Percentiles rank a stretch among this genome's conserved stretches.
Conservation (phyloP, 1,140 invertebrate species). For the Araneus ventricosus region DNA sequence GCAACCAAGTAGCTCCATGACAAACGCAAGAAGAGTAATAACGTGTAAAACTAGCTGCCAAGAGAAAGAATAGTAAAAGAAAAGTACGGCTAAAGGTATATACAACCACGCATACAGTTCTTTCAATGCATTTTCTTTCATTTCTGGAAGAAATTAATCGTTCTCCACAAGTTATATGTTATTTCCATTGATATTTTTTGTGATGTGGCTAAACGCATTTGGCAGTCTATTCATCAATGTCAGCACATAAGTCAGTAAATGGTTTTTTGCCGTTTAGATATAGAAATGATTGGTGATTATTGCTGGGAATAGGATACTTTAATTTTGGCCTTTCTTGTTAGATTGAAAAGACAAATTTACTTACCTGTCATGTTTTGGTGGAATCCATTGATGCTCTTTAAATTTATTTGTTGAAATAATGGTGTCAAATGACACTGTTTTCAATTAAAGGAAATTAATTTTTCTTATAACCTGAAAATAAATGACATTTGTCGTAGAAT, state of each 20-base stretch:
- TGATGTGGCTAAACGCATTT: slow-evolving; percentile 1
- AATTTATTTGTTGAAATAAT: no score
- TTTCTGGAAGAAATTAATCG: slow-evolving; percentile 48
- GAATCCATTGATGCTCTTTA: no score
- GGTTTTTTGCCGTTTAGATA: background rate
- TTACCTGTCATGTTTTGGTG: no score
- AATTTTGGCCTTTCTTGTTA: no score
- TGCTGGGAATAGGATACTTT: no score
- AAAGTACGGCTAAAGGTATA: background rate
- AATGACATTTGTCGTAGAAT: no score
- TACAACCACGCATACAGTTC: slow-evolving; percentile 6
- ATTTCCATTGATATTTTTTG: slow-evolving; percentile 32
- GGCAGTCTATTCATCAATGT: slow-evolving; percentile 29
- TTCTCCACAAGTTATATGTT: slow-evolving; percentile 15
- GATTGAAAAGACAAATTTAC: no score
- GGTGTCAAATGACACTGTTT: no score
- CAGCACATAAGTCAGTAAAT: background rate
- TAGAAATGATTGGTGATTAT: background rate
- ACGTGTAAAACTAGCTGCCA: slow-evolving; percentile 57
- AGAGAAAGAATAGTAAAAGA: slow-evolving; percentile 12
- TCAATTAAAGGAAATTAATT: no score
- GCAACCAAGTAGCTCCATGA: background rate
- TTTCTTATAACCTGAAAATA: no score
- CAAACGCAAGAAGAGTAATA: slow-evolving; percentile 53
- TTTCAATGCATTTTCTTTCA: background rate